These are phyloP conservation scores for Terrapene triunguis DNA, from an alignment of 2,113 vertebrate species.

Conservation along the genomic window DNA sequence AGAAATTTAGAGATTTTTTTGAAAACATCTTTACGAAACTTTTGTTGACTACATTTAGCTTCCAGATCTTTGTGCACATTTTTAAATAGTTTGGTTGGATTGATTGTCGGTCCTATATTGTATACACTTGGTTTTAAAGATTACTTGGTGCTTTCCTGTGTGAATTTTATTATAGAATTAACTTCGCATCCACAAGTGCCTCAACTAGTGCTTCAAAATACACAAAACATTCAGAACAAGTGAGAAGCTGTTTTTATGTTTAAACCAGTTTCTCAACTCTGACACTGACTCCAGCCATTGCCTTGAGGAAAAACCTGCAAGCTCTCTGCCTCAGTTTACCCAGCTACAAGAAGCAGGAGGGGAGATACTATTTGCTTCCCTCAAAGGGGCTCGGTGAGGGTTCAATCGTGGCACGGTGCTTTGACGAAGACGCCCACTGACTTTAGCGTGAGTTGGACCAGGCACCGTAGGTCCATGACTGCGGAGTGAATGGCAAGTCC, in stretches of 20 bases:
- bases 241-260: not conserved
- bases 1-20: not conserved
- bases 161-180: not conserved
- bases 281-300: not conserved
- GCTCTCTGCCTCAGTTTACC: not conserved
- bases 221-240: not conserved
- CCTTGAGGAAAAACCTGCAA: not conserved
- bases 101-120: not conserved
- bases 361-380: not conserved
- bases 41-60: accelerated
- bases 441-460: not conserved
- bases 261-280: not conserved
- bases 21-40: not conserved
- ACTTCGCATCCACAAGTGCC: not conserved
- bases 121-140: not conserved
- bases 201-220: not conserved
- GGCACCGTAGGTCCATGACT: not conserved
- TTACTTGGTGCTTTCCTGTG: not conserved
- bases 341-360: not conserved
- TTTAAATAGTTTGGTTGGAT: accelerated
- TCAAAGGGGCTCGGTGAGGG: not conserved
- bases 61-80: accelerated
- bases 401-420: not conserved
- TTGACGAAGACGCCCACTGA: not conserved
- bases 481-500: not conserved